These are phyloP conservation scores for Paedocypris sp. DNA, from an alignment of 2,113 vertebrate genomes.

Conservation along the genomic window DNA sequence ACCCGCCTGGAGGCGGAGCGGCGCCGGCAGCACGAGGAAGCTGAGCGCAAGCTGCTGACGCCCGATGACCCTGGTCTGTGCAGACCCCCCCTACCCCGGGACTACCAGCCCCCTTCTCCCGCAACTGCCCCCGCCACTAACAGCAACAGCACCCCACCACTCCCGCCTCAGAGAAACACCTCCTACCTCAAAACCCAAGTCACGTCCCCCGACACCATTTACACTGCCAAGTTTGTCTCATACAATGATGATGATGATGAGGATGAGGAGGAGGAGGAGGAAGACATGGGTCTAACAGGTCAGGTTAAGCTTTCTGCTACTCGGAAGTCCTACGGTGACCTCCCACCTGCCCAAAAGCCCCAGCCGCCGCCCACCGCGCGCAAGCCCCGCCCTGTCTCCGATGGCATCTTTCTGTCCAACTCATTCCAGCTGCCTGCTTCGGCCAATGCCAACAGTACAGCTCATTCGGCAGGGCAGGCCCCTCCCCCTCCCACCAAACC, in stretches of 20 bases:
- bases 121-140: constrained; percentile 50
- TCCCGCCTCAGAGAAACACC: constrained; percentile 93
- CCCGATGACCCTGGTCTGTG: constrained; percentile 92
- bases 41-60: constrained; percentile 82
- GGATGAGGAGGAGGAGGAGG: constrained; percentile 64
- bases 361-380: constrained; percentile 57
- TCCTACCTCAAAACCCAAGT: constrained; percentile 98
- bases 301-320: constrained; percentile 83
- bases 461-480: constrained; percentile 59
- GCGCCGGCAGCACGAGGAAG: constrained; percentile 91
- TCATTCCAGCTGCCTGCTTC: constrained; percentile 77
- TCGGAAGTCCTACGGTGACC: constrained; percentile 81
- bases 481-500: constrained; percentile 73
- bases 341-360: constrained; percentile 63
- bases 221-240: constrained; percentile 95
- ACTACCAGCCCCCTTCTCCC: constrained; percentile 76
- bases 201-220: constrained; percentile 91
- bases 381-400: constrained; percentile 71
- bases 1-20: constrained; percentile 88
- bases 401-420: constrained; percentile 88
- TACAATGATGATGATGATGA: constrained; percentile 81
- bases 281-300: constrained; percentile 79
- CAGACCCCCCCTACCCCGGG: constrained; percentile 89
- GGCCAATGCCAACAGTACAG: constrained; percentile 93
- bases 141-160: constrained; percentile 70